Base-by-base conservation (phyloP, 1,140 invertebrate species). In the Phthorimaea operculella region DNA sequence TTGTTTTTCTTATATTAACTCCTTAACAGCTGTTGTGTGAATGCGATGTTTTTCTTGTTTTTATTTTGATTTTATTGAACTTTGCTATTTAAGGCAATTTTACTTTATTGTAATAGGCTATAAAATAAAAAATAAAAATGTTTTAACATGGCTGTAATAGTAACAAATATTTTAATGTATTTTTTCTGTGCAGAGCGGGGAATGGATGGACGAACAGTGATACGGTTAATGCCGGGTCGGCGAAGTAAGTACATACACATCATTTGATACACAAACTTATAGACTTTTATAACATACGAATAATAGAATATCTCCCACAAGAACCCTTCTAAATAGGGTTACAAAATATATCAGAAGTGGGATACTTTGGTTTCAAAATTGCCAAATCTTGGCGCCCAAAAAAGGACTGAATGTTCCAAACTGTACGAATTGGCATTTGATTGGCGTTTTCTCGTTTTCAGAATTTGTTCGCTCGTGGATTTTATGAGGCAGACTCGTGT, bases 401-500 rank as follows among this genome's bases (percentile, higher is more conserved):
- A 39, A 12, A 9, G 36, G 36, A n/a, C 36, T 1, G 2, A 4
- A 12, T 39, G 36, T 10, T n/a, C 10, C 36, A 39, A 39, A 39
- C 36, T 28, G 2, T 49, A 18, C 16, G 5, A 44, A 47, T 54
- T 51, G 45, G 47, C 42, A 51, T 45, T 15, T n/a, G 66, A 71
- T 70, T 73, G 65, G 64, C 64, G 55, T 52, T 60, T 71, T 70
- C 68, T 77, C 62, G 60, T 68, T 86, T 85, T 59, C 83, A 87
- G 85, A 87, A 83, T 78, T 86, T 62, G 72, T 82, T 55, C 79
- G 83, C 54, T 86, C 85, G 58, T 87, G 85, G 85, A 80, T 87
- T 60, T 85, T 86, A 81, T 86, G 78, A 86, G 66, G 68, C 62
- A 65, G 63, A 57, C 56, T 55, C 52, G 52, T 58, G 58, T 52